Evolutionary conservation across 2,797 vertebrate species (phyloP).

Genomic region (Jordanella pulchra): DNA sequence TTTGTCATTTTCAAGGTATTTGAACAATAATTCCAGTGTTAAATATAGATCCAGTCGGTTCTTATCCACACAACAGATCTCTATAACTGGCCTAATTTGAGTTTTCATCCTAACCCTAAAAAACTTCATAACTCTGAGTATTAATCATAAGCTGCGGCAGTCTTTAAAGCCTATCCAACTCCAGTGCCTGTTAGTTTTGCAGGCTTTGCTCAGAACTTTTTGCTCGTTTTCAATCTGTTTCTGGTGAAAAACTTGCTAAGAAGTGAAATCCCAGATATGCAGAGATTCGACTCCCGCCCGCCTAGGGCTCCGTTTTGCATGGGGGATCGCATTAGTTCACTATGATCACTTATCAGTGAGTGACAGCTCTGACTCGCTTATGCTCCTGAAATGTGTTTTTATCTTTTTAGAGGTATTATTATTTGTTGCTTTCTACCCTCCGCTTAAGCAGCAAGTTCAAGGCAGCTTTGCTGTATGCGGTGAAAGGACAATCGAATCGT

Average conservation of each 20-base stretch:
- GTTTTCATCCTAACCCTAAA: slow-evolving; percentile 21
- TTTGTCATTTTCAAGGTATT: slow-evolving; percentile 30
- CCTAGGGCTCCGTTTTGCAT: slow-evolving; percentile 49
- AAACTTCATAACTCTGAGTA: slow-evolving; percentile 29
- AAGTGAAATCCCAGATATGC: slow-evolving; percentile 36
- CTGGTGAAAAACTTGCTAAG: slow-evolving; percentile 28
- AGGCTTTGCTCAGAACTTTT: not conserved
- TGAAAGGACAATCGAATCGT: slow-evolving; percentile 88
- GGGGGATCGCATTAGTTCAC: slow-evolving; percentile 56
- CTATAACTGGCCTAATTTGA: slow-evolving; percentile 35
- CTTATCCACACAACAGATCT: slow-evolving; percentile 15
- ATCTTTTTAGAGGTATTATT: slow-evolving; percentile 63
- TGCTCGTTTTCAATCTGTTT: slow-evolving; percentile 16
- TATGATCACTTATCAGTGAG: slow-evolving; percentile 72
- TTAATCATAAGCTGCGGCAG: slow-evolving; percentile 26
- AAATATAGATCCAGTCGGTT: slow-evolving; percentile 24
- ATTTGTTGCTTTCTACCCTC: slow-evolving; percentile 77
- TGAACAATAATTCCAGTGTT: slow-evolving; percentile 17
- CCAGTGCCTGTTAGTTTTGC: slow-evolving; percentile 27
- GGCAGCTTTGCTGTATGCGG: slow-evolving; percentile 78
- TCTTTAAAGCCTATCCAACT: slow-evolving; percentile 16
- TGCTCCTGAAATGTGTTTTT: slow-evolving; percentile 53
- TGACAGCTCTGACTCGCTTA: slow-evolving; percentile 69
- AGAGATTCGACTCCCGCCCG: slow-evolving; percentile 33
- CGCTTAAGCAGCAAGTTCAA: slow-evolving; percentile 72